phyloP scores from a whole-genome alignment of 2,888 invertebrate genomes.

The Galerucella nymphaeae region DNA sequence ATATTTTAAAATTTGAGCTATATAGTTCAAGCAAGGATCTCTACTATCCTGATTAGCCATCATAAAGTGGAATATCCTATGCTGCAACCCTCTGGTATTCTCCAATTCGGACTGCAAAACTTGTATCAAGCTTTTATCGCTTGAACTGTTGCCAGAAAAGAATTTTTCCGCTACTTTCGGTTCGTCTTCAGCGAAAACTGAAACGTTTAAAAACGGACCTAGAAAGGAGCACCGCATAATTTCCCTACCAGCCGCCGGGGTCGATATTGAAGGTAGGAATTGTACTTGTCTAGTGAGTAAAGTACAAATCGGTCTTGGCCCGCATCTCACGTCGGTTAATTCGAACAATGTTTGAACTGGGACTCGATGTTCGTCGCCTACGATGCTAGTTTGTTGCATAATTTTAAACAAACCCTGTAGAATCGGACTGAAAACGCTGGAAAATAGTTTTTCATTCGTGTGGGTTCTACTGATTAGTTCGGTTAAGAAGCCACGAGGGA shows the following conservation, averaged over 20 bases:
- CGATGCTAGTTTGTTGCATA: constrained; percentile 76
- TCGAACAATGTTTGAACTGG: constrained; percentile 75
- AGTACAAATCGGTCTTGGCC: constrained; percentile 80
- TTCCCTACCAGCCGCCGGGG: constrained; percentile 86
- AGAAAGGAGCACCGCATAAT: constrained; percentile 86
- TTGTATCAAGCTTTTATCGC: constrained; percentile 75
- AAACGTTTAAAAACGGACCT: constrained; percentile 92
- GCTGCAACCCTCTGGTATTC: constrained; percentile 79
- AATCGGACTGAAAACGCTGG: constrained; percentile 73
- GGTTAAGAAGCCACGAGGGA: constrained; percentile 80
- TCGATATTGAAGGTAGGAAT: constrained; percentile 78
- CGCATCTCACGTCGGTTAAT: constrained; percentile 82
- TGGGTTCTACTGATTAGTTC: constrained; percentile 67
- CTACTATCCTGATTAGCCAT: constrained; percentile 85
- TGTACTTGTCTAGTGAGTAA: constrained; percentile 71
- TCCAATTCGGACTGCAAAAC: constrained; percentile 85
- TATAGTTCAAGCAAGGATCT: constrained; percentile 81
- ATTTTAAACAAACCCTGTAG: constrained; percentile 77
- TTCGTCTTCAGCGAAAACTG: constrained; percentile 94
- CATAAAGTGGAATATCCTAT: constrained; percentile 85
- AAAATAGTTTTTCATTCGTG: constrained; percentile 71
- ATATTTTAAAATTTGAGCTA: constrained; percentile 79
- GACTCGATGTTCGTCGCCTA: constrained; percentile 74
- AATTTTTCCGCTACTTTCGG: constrained; percentile 68
- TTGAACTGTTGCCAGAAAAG: constrained; percentile 69